phyloP scores from a whole-genome alignment of 1,140 invertebrate species.

The Microplitis mediator region DNA sequence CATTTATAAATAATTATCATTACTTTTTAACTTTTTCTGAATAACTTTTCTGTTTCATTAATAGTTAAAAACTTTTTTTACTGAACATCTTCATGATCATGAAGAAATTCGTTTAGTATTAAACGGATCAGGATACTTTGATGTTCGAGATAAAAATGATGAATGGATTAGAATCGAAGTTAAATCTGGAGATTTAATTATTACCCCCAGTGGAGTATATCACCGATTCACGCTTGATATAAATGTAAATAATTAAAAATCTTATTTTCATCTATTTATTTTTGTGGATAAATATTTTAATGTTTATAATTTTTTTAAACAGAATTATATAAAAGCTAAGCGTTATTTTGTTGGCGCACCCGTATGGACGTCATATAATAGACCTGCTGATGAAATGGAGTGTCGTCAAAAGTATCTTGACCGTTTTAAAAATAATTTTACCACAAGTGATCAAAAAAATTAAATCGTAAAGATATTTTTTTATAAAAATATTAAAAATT shows the following conservation, averaged over 20 bases:
- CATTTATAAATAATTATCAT: slow-evolving; percentile 16
- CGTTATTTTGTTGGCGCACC: slow-evolving; percentile 92
- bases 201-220: slow-evolving; percentile 96
- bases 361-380: slow-evolving; percentile 88
- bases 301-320: slow-evolving; percentile 36
- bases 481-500: too few relatives aligned
- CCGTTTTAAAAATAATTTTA: slow-evolving; percentile 67
- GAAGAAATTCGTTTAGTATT: slow-evolving; percentile 93
- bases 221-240: slow-evolving; percentile 94
- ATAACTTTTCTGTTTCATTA: slow-evolving; percentile 6
- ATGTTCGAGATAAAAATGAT: slow-evolving; percentile 88
- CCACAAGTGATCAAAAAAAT: slow-evolving; percentile 27
- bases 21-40: slow-evolving; percentile 20
- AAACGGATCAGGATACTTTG: slow-evolving; percentile 94
- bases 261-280: background rate
- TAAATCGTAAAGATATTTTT: slow-evolving; percentile 9
- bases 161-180: slow-evolving; percentile 93
- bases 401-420: slow-evolving; percentile 75
- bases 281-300: background rate
- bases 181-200: slow-evolving; percentile 83
- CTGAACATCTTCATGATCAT: slow-evolving; percentile 95
- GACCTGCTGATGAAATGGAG: slow-evolving; percentile 86
- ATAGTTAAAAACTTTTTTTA: slow-evolving; percentile 85
- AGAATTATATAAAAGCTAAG: slow-evolving; percentile 88
- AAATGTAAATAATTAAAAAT: slow-evolving; percentile 63